Evolutionary conservation across 2,888 invertebrate genomes (phyloP).

Genomic region (Hirtodrosophila duncani): DNA sequence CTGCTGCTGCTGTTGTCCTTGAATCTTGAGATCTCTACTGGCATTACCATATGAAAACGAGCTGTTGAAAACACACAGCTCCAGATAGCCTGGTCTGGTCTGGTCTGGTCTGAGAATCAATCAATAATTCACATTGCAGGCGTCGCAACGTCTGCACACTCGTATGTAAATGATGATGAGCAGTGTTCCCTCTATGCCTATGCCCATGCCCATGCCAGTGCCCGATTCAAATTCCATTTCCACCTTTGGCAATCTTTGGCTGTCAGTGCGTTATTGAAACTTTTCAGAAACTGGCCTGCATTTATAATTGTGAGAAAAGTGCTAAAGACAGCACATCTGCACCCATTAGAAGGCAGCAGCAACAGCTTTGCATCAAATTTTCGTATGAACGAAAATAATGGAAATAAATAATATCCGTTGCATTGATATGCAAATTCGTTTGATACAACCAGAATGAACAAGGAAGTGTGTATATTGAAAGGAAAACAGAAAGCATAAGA

Average conservation of each 20-base stretch:
- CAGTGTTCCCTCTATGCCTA: background rate
- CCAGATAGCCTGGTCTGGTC: too few relatives aligned
- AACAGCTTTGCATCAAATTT: conserved; percentile 57
- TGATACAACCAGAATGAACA: conserved; percentile 9
- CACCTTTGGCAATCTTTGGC: too few relatives aligned
- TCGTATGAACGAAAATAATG: conserved; percentile 55
- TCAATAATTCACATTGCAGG: conserved; percentile 41
- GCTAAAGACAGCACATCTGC: conserved; percentile 50
- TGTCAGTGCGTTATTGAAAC: conserved; percentile 57
- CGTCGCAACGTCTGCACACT: background rate
- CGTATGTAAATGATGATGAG: conserved; percentile 52
- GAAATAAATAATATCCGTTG: conserved; percentile 70
- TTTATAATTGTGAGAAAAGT: conserved; percentile 68
- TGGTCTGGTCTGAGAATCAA: conserved; percentile 55
- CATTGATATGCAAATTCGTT: conserved; percentile 73
- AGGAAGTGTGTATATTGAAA: conserved; percentile 65
- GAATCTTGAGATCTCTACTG: too few relatives aligned
- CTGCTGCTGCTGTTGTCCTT: too few relatives aligned
- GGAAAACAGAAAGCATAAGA: conserved; percentile 41
- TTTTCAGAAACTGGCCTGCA: conserved; percentile 41
- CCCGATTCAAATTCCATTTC: conserved; percentile 1
- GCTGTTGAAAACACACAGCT: conserved; percentile 40
- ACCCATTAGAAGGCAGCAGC: conserved; percentile 44
- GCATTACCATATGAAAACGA: conserved; percentile 54
- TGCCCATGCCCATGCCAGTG: conserved; percentile 1